These are phyloP conservation scores for Microtus pennsylvanicus DNA, from an alignment of 2,113 vertebrate species.

Conservation along the genomic window DNA sequence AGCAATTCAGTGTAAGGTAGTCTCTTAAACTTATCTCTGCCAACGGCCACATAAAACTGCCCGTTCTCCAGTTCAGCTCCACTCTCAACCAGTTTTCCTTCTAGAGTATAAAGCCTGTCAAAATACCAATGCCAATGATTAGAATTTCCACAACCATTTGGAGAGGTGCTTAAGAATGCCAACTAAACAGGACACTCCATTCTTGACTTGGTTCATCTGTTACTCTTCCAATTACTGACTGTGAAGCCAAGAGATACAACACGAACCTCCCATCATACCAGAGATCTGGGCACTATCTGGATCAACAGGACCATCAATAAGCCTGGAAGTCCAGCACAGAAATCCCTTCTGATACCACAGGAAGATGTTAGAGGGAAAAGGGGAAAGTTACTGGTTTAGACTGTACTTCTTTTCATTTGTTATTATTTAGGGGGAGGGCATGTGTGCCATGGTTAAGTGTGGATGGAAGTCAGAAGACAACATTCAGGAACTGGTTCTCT, in stretches of 20 bases:
- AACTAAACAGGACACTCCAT: slow-evolving; percentile 20
- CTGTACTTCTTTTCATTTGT: background rate
- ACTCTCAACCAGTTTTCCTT: slow-evolving; percentile 91
- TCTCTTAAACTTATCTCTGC: slow-evolving; percentile 96
- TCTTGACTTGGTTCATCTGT: slow-evolving; percentile 22
- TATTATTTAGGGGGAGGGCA: too few species aligned
- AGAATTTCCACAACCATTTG: background rate
- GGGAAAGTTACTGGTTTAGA: background rate
- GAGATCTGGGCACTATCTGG: background rate
- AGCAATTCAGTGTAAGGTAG: slow-evolving; percentile 93
- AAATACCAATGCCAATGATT: slow-evolving; percentile 65
- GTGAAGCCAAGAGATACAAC: background rate
- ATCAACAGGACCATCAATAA: background rate
- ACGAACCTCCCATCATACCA: background rate
- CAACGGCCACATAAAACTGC: slow-evolving; percentile 96
- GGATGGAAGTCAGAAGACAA: background rate
- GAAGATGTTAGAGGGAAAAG: background rate
- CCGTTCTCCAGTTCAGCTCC: slow-evolving; percentile 94
- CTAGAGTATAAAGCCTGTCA: slow-evolving; percentile 93
- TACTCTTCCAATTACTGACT: background rate
- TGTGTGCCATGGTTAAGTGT: background rate
- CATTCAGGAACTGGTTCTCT: background rate
- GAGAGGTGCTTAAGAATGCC: slow-evolving; percentile 18
- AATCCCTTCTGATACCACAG: background rate
- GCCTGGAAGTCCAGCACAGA: background rate